Conservation (phyloP, 2,888 invertebrate species). For the Lagria hirta region DNA sequence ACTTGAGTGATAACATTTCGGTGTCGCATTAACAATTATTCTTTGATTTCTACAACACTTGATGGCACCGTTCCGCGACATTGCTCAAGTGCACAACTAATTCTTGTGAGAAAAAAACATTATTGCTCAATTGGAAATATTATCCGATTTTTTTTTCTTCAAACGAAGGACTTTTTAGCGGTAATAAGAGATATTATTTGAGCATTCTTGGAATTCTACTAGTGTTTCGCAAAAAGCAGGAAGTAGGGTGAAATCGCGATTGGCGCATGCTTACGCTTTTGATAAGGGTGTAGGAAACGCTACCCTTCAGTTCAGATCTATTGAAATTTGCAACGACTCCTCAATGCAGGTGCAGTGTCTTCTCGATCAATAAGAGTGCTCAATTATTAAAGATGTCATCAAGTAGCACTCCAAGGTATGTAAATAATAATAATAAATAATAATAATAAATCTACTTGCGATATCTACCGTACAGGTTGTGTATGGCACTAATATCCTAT, state of each 20-base stretch:
- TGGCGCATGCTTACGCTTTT: slow-evolving; percentile 17
- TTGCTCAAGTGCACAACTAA: slow-evolving; percentile 1
- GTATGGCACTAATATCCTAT: no score
- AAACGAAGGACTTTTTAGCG: background rate
- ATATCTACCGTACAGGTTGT: no score
- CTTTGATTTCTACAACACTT: slow-evolving; percentile 12
- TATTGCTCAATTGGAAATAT: slow-evolving; percentile 4
- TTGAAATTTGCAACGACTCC: slow-evolving; percentile 28
- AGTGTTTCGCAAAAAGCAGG: slow-evolving; percentile 4
- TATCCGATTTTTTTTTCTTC: no score
- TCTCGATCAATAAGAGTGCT: slow-evolving; percentile 26
- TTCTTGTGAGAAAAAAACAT: slow-evolving; percentile 13
- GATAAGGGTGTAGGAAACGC: slow-evolving; percentile 8
- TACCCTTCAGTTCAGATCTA: slow-evolving; percentile 26
- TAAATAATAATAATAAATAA: no score
- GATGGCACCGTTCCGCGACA: slow-evolving; percentile 7
- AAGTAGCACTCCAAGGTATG: slow-evolving; percentile 40
- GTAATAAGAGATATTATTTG: slow-evolving; percentile 6
- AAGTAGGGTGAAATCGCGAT: slow-evolving; percentile 8
- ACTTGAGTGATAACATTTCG: slow-evolving; percentile 13
- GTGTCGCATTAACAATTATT: slow-evolving; percentile 5
- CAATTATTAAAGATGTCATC: slow-evolving; percentile 41
- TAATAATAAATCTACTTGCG: no score
- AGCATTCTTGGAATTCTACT: background rate
- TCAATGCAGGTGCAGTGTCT: slow-evolving; percentile 26